Evolutionary conservation across 53 echinoderm and acorn worm genomes (phyloP), one percentile per base, ranked within the genome.

Genomic region (Temnopleurus reevesii): DNA sequence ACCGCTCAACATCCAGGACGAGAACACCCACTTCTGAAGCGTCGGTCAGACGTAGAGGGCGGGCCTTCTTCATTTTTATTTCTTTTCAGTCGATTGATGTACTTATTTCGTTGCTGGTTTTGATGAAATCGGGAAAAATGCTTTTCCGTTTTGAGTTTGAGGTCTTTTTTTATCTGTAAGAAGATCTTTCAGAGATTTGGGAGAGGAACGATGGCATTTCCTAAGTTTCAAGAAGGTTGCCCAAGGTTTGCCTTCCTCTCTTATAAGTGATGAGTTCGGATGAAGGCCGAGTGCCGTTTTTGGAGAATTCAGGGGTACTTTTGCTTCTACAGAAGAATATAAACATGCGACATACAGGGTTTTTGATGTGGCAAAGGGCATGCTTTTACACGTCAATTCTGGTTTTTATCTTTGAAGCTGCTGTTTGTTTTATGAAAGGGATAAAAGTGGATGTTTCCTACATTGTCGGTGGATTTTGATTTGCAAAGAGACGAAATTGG

Each of bases 1-100:
- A 61, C 96, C 96, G 10, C 91, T 96, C 5, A 96, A 96, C 55
- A 91, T 96, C 79, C 93, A 90, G 9, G 96, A 96, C 79, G 96
- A 96, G 55, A 94, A 91, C 43, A 96, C 96, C 2, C 96, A 92
- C 38, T 96, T 96, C 89, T 96, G 94, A 83, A 55, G 86, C 34
- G 56, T 55, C 77, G 25, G 12, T 27, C 79, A 46, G 53, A 27
- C 79, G 21, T 21, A 7, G 79, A 12, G 25, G 41, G 79, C 36
- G 46, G 46, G 79, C 79, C 79, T 79, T 46, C 51, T 49, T 24
- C 41, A 7, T 46, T 79, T n/a, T n/a, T n/a, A n/a, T n/a, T 79
- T 24, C 51, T 47, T 79, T 79, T 46, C 9, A 71, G 41, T 56
- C 56, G n/a, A n/a, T 63, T 44, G 53, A 10, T 8, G 76, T 76